A percentile compares a stretch with the other conserved stretches of the same genome.
These are phyloP conservation scores for Anguilla marmorata DNA, from an alignment of 2,797 vertebrate genomes.

Conservation along the genomic window DNA sequence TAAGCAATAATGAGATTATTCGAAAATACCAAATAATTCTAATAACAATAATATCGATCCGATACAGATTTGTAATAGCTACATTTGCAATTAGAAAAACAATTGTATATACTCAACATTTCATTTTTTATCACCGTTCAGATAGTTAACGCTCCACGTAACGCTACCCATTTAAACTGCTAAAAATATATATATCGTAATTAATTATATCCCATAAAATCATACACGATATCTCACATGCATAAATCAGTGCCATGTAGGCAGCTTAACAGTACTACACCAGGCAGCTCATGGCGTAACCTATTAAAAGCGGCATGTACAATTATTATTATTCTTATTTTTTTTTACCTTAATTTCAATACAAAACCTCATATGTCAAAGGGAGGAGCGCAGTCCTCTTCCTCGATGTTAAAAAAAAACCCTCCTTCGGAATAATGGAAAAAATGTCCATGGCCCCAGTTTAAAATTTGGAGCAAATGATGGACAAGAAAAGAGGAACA, in stretches of 20 bases:
- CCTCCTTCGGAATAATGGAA: neutral
- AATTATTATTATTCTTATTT: neutral
- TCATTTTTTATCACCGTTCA: neutral
- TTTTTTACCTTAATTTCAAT: neutral
- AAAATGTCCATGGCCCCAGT: neutral
- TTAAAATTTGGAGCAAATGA: neutral
- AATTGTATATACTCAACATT: neutral
- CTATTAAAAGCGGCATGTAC: neutral
- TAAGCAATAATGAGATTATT: neutral
- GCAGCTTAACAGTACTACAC: neutral
- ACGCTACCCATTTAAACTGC: neutral
- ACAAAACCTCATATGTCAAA: neutral
- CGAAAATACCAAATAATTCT: too few species aligned
- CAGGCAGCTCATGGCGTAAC: neutral
- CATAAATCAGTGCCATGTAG: neutral
- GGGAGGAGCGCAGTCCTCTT: neutral
- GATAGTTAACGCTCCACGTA: neutral
- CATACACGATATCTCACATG: slow-evolving; percentile 29
- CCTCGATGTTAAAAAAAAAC: neutral
- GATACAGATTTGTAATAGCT: neutral
- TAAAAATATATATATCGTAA: too few species aligned
- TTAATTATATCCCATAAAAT: slow-evolving; percentile 2
- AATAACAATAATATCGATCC: too few species aligned
- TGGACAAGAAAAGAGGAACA: neutral
- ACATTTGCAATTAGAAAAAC: neutral